Evolutionary conservation across 2,113 vertebrate species (phyloP).

Genomic region (Peromyscus californicus): DNA sequence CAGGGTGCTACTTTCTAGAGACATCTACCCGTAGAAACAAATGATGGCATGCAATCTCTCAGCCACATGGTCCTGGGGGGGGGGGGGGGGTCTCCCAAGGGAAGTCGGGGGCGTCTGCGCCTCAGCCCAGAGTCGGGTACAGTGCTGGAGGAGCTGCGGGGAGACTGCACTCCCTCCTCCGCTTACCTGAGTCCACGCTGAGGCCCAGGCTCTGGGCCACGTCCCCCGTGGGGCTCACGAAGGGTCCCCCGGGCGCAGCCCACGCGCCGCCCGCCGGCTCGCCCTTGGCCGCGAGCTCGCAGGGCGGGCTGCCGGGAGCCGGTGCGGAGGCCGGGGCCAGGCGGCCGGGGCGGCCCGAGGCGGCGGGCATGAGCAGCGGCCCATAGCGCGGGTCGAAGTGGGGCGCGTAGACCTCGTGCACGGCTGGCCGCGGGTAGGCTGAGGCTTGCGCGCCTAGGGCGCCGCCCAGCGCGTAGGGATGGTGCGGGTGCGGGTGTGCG

Average conservation of each 20-base stretch:
- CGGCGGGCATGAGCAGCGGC: constrained; percentile 93
- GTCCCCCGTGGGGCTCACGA: constrained; percentile 91
- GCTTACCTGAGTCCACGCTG: constrained; percentile 96
- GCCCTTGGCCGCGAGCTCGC: constrained; percentile 94
- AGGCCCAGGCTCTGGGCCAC: constrained; percentile 92
- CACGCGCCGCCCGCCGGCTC: constrained; percentile 89
- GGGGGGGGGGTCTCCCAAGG: not conserved
- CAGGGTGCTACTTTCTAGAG: not conserved
- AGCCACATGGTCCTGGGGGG: not conserved
- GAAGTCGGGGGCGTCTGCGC: not conserved
- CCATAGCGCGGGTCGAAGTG: constrained; percentile 96
- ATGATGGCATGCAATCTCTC: not conserved
- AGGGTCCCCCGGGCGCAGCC: constrained; percentile 90
- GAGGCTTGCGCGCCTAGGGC: constrained; percentile 91
- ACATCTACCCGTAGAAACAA: constrained; percentile 8
- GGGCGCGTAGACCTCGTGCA: constrained; percentile 96
- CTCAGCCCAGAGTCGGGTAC: constrained; percentile 36
- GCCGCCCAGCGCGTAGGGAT: constrained; percentile 92
- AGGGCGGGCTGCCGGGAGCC: constrained; percentile 90
- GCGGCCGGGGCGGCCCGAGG: constrained; percentile 93
- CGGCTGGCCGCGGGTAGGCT: constrained; percentile 90
- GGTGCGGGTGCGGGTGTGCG: constrained; percentile 91
- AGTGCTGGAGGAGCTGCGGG: not conserved
- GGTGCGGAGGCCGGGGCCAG: constrained; percentile 89
- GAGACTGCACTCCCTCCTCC: constrained; percentile 14